Evolutionary conservation across 2,113 vertebrate genomes (phyloP).

Genomic region (Struthidea cinerea): DNA sequence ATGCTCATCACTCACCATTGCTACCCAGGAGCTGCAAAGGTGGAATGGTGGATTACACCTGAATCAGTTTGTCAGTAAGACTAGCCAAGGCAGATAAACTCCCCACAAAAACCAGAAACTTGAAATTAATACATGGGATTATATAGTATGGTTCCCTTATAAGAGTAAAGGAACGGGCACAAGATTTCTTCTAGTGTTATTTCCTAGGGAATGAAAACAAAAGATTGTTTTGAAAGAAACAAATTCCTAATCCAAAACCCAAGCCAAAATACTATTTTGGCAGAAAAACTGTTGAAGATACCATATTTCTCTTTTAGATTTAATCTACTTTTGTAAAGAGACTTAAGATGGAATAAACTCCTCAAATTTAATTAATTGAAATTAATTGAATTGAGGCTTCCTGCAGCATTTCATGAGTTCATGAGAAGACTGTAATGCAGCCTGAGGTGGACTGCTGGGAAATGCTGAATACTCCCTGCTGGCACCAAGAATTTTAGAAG

Average conservation of each 20-base stretch:
- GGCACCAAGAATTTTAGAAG: neutral
- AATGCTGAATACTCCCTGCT: neutral
- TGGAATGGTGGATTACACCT: neutral
- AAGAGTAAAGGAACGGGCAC: neutral
- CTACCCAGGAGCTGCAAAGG: neutral
- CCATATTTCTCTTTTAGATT: neutral
- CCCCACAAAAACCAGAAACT: fast-evolving
- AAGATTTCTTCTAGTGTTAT: neutral
- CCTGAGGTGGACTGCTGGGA: neutral
- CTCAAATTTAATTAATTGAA: neutral
- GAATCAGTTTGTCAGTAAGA: neutral
- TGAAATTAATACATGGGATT: neutral
- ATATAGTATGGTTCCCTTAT: neutral
- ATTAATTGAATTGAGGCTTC: neutral
- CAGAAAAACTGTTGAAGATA: neutral
- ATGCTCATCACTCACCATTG: neutral
- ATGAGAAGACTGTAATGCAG: neutral
- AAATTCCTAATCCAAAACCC: neutral
- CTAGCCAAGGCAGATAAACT: neutral
- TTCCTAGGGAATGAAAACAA: neutral
- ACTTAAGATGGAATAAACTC: neutral
- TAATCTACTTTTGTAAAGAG: neutral
- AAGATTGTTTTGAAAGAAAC: neutral
- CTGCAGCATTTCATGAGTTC: neutral
- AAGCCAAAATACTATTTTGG: neutral